These are phyloP conservation scores for Actinostola sp. DNA, from an alignment of 92 coral and sea anemone species.

Conservation along the genomic window DNA sequence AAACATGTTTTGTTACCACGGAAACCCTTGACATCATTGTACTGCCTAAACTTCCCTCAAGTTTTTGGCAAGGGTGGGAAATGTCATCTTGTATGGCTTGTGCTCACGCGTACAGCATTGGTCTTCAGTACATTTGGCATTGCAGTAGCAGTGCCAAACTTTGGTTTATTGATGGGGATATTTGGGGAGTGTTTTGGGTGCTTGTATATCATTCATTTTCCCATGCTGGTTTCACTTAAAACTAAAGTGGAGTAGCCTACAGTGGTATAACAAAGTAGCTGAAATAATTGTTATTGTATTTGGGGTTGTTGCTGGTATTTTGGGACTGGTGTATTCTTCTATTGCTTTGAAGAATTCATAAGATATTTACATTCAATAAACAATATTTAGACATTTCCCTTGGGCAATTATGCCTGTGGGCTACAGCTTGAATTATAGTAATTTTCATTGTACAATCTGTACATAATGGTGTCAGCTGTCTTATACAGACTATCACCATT, in stretches of 20 bases:
- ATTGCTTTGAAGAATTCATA: slow-evolving; percentile 62
- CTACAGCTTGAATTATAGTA: too few relatives aligned
- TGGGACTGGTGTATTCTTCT: slow-evolving; percentile 70
- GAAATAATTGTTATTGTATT: slow-evolving; percentile 56
- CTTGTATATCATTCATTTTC: slow-evolving; percentile 68
- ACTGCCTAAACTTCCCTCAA: slow-evolving; percentile 63
- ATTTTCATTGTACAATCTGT: too few relatives aligned
- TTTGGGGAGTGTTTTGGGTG: slow-evolving; percentile 85
- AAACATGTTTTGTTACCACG: slow-evolving; percentile 80
- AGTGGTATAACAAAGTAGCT: slow-evolving; percentile 45
- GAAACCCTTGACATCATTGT: slow-evolving; percentile 65
- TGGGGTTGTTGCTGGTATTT: slow-evolving; percentile 62
- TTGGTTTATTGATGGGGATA: slow-evolving; percentile 77
- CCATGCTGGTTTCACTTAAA: slow-evolving; percentile 76
- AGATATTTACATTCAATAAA: not conserved
- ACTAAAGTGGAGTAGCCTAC: slow-evolving; percentile 56
- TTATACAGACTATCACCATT: too few relatives aligned
- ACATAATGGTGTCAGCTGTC: too few relatives aligned
- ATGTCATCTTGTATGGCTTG: slow-evolving; percentile 54
- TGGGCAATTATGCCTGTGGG: too few relatives aligned
- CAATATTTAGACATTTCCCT: too few relatives aligned
- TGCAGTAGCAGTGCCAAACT: slow-evolving; percentile 80
- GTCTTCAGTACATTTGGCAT: slow-evolving; percentile 65
- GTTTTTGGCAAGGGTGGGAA: slow-evolving; percentile 52
- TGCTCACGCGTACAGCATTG: slow-evolving; percentile 44